Conservation (phyloP, 1,140 invertebrate species). For the Sycophaga agraensis region DNA sequence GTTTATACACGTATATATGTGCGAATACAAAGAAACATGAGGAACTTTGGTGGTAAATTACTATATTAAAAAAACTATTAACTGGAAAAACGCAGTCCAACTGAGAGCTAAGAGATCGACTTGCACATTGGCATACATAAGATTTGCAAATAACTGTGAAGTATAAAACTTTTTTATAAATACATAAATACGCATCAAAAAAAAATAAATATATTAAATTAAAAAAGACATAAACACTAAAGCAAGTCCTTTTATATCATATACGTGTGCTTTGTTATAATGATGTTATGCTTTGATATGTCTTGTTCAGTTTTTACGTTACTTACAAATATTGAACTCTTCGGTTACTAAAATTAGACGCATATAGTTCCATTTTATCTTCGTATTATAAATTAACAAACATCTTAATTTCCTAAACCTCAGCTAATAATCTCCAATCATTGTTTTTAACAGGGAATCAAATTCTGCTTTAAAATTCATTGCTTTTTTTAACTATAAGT, state of each 20-base stretch:
- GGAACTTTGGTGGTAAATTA: conserved; percentile 18
- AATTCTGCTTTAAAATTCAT: too few species aligned
- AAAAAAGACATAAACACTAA: conserved; percentile 53
- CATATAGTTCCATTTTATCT: too few species aligned
- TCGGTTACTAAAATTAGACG: too few species aligned
- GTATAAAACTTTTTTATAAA: conserved; percentile 59
- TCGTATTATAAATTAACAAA: too few species aligned
- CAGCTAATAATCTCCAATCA: too few species aligned
- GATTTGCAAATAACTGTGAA: conserved; percentile 40
- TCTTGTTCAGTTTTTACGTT: background rate
- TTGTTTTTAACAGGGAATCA: too few species aligned
- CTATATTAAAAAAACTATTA: conserved; percentile 20
- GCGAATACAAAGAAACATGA: conserved; percentile 22
- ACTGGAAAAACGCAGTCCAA: conserved; percentile 41
- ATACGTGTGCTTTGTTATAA: background rate
- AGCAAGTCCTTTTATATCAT: conserved; percentile 15
- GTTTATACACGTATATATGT: background rate
- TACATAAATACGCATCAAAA: conserved; percentile 58
- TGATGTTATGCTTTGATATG: background rate
- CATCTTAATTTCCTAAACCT: too few species aligned
- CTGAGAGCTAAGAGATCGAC: conserved; percentile 56
- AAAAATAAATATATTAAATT: conserved; percentile 58
- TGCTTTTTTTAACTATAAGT: too few species aligned
- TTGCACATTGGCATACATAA: conserved; percentile 37
- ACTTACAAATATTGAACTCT: background rate